phyloP scores from a whole-genome alignment of 1,140 invertebrate genomes.

The Heliconius eleuchia region DNA sequence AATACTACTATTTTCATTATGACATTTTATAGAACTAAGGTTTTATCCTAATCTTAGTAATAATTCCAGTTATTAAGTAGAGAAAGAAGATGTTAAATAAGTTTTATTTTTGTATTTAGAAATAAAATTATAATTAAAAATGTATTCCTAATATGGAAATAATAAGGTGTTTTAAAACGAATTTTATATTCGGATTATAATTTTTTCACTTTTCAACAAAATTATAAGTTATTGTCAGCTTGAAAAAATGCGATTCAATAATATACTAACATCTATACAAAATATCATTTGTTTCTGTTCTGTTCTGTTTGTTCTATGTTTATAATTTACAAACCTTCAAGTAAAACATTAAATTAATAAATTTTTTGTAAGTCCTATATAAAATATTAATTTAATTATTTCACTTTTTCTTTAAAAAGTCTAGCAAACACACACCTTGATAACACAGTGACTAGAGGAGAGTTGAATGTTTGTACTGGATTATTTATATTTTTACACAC shows the following conservation, averaged over 20 bases:
- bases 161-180: not conserved
- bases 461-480: not conserved
- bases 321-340: too few relatives aligned
- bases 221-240: too few relatives aligned
- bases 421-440: not conserved
- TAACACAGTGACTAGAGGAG: not conserved
- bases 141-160: slow-evolving; percentile 9
- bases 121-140: slow-evolving; percentile 19
- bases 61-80: slow-evolving; percentile 23
- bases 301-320: too few relatives aligned
- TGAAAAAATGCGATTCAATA: too few relatives aligned
- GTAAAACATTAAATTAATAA: too few relatives aligned
- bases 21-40: slow-evolving; percentile 5
- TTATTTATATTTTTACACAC: slow-evolving; percentile 11
- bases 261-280: too few relatives aligned
- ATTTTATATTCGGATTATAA: not conserved
- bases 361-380: not conserved
- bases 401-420: not conserved
- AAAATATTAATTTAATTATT: not conserved
- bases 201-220: not conserved
- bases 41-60: slow-evolving; percentile 22
- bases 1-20: not conserved
- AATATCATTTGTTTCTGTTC: too few relatives aligned
- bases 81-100: slow-evolving; percentile 18
- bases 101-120: slow-evolving; percentile 31